Evolutionary conservation across 2,888 invertebrate species (phyloP).

Genomic region (Prionchulus punctatus): DNA sequence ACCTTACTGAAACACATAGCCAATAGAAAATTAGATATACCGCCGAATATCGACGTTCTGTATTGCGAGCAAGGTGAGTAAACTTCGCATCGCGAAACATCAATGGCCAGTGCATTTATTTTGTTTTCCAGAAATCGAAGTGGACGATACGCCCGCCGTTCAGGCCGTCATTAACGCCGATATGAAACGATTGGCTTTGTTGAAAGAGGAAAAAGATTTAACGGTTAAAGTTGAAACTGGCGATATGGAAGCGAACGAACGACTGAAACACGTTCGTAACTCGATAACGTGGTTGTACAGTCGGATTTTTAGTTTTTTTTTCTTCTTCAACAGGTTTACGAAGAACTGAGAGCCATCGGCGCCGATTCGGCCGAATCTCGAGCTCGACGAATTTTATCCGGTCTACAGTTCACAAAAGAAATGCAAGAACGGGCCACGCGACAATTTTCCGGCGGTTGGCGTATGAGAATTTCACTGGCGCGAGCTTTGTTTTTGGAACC

Average conservation of each 20-base stretch:
- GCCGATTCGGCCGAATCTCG: constrained; percentile 95
- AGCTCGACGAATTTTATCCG: constrained; percentile 84
- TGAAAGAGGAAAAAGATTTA: constrained; percentile 64
- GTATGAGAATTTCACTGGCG: constrained; percentile 95
- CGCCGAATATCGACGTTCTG: constrained; percentile 83
- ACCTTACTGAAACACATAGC: constrained; percentile 83
- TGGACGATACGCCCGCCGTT: constrained; percentile 80
- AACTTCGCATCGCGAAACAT: too few relatives aligned
- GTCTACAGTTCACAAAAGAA: constrained; percentile 64
- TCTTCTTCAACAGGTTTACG: constrained; percentile 52
- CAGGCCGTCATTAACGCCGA: constrained; percentile 84
- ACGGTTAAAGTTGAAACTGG: constrained; percentile 55
- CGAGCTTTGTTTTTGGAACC: constrained; percentile 88
- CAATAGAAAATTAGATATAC: constrained; percentile 72
- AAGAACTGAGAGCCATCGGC: constrained; percentile 83
- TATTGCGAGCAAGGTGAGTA: constrained; percentile 76
- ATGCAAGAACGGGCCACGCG: constrained; percentile 67
- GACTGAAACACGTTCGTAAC: constrained; percentile 51
- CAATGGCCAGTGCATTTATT: not conserved
- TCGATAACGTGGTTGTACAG: too few relatives aligned
- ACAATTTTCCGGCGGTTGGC: constrained; percentile 68
- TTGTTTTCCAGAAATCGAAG: constrained; percentile 69
- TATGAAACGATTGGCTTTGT: constrained; percentile 60
- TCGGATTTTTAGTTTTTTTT: not conserved
- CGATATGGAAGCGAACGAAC: constrained; percentile 53